Conservation (phyloP, 2,113 vertebrate species). For the Seriola aureovittata region DNA sequence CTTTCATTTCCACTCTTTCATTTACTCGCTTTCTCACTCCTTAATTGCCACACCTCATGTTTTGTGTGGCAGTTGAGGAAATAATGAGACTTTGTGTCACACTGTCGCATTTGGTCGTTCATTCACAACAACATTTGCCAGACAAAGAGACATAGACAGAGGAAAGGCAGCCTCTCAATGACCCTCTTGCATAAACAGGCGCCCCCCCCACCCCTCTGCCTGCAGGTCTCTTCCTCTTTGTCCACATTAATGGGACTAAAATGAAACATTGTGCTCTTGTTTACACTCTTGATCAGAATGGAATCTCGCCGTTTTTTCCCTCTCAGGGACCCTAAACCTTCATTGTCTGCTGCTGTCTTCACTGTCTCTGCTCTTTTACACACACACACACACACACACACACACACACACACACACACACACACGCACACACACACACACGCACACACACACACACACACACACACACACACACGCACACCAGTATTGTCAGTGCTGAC, state of each 20-base stretch:
- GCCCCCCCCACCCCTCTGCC: background rate
- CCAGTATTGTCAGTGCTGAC: conserved; percentile 17
- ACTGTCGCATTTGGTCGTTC: conserved; percentile 45
- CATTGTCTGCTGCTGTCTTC: conserved; percentile 54
- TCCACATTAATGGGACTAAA: conserved; percentile 65
- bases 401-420: conserved; percentile 32
- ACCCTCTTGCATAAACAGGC: conserved; percentile 71
- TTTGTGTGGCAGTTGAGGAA: conserved; percentile 42
- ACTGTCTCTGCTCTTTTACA: conserved; percentile 20
- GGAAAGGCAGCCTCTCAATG: conserved; percentile 51
- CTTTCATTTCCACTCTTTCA: conserved; percentile 49
- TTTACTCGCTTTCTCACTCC: conserved; percentile 47
- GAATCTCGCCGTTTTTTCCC: conserved; percentile 53
- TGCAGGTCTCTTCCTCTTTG: conserved; percentile 57
- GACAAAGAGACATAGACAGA: conserved; percentile 35
- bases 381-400: conserved; percentile 3
- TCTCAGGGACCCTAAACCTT: conserved; percentile 42
- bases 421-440: conserved; percentile 18
- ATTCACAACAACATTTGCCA: conserved; percentile 49
- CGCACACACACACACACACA: conserved; percentile 39
- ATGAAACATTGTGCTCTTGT: conserved; percentile 70
- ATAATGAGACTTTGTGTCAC: conserved; percentile 68
- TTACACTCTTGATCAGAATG: conserved; percentile 64
- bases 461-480: conserved; percentile 13
- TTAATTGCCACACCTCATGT: conserved; percentile 50